A percentile compares a stretch with the other conserved stretches of the same genome.
Conservation (phyloP, 2,888 invertebrate genomes). For the Erannis defoliaria region DNA sequence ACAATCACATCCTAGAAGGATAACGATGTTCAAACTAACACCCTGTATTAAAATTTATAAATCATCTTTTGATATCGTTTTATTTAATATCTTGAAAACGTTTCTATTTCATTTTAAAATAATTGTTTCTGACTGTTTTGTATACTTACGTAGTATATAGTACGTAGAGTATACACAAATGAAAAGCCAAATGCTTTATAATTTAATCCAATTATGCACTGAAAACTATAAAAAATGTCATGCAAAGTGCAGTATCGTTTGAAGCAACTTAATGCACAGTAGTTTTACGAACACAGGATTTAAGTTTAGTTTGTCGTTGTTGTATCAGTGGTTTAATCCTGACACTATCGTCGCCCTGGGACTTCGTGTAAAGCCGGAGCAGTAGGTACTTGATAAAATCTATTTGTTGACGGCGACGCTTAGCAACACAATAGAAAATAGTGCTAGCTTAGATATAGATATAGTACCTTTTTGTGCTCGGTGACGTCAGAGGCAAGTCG, state of each 20-base stretch:
- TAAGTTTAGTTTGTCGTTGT: neutral
- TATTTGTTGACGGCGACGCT: neutral
- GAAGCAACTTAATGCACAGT: constrained; percentile 3
- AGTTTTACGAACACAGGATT: neutral
- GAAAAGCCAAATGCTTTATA: neutral
- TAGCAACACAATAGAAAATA: constrained; percentile 1
- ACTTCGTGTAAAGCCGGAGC: neutral
- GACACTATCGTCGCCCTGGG: neutral
- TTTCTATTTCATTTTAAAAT: too few species aligned
- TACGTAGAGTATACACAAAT: too few species aligned
- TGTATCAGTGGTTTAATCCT: neutral
- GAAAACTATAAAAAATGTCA: neutral
- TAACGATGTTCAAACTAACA: too few species aligned
- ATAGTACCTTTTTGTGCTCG: too few species aligned
- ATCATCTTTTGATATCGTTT: too few species aligned
- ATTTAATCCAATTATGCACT: neutral
- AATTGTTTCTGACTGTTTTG: too few species aligned
- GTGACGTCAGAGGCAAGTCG: too few species aligned
- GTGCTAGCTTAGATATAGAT: neutral
- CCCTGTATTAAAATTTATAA: too few species aligned
- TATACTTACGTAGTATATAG: too few species aligned
- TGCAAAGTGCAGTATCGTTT: constrained; percentile 1
- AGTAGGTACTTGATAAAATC: constrained; percentile 4
- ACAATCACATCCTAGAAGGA: too few species aligned
- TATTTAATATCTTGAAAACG: too few species aligned